Percentiles rank a stretch among this genome's conserved stretches.
These are phyloP conservation scores for Drosophila quadrilineata DNA, from an alignment of 1,140 invertebrate species.

Conservation along the genomic window DNA sequence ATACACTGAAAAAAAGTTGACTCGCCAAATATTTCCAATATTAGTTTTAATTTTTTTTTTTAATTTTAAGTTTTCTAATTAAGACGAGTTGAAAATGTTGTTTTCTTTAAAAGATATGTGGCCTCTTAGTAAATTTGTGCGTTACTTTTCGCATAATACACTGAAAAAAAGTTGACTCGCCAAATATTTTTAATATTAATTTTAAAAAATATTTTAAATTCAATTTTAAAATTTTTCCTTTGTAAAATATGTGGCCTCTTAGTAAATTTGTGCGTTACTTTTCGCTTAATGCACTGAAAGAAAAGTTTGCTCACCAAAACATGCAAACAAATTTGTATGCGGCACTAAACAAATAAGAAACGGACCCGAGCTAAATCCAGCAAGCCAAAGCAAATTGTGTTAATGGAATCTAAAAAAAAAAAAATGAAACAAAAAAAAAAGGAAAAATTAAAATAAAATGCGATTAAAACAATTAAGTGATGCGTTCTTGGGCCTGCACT, in stretches of 20 bases:
- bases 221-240: neutral
- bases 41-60: too few relatives aligned
- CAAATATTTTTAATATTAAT: too few relatives aligned
- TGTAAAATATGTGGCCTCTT: too few relatives aligned
- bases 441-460: constrained; percentile 20
- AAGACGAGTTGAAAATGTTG: too few relatives aligned
- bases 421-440: constrained; percentile 2
- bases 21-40: too few relatives aligned
- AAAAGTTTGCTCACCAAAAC: constrained; percentile 29
- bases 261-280: neutral
- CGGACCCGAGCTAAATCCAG: constrained; percentile 4
- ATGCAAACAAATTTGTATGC: constrained; percentile 46
- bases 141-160: too few relatives aligned
- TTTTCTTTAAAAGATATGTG: neutral
- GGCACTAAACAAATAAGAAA: constrained; percentile 59
- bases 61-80: neutral
- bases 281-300: constrained; percentile 32
- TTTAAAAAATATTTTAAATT: too few relatives aligned
- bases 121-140: neutral
- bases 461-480: constrained; percentile 74
- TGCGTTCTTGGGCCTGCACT: constrained; percentile 50
- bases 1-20: too few relatives aligned
- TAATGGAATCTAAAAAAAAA: constrained; percentile 53
- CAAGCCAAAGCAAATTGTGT: constrained; percentile 66
- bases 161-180: too few relatives aligned